Evolutionary conservation across 2,888 invertebrate species (phyloP).

Genomic region (Proisotoma minuta): DNA sequence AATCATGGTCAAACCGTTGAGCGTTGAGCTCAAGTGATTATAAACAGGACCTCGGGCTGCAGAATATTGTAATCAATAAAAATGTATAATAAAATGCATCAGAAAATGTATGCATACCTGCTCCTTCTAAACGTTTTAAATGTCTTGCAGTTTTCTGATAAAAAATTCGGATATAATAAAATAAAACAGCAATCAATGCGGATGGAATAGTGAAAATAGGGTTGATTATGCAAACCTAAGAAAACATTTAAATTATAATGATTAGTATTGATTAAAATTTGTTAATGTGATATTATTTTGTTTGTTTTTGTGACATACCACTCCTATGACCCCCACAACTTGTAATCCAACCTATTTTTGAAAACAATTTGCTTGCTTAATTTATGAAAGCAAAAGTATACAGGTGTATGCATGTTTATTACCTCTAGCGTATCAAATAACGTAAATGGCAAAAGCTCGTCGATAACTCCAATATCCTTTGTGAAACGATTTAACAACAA

Average conservation of each 20-base stretch:
- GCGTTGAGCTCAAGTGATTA: slow-evolving; percentile 45
- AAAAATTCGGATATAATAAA: slow-evolving; percentile 51
- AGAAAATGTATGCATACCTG: slow-evolving; percentile 49
- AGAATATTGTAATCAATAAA: slow-evolving; percentile 19
- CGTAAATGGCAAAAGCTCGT: slow-evolving; percentile 61
- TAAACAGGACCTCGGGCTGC: slow-evolving; percentile 55
- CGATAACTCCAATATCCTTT: slow-evolving; percentile 74
- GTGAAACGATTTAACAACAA: slow-evolving; percentile 68
- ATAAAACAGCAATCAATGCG: slow-evolving; percentile 51
- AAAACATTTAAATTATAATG: too few relatives aligned
- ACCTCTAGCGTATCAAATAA: slow-evolving; percentile 31
- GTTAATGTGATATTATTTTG: too few relatives aligned
- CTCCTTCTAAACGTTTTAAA: slow-evolving; percentile 54
- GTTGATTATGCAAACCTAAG: slow-evolving; percentile 34
- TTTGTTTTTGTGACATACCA: too few relatives aligned
- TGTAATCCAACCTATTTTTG: slow-evolving; percentile 48
- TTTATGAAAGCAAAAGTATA: not conserved
- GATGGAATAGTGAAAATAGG: slow-evolving; percentile 48
- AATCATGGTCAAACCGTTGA: slow-evolving; percentile 45
- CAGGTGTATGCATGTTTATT: slow-evolving; percentile 25
- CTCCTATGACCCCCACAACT: slow-evolving; percentile 46
- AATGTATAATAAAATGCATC: not conserved
- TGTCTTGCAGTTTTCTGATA: slow-evolving; percentile 54
- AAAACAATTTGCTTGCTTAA: not conserved
- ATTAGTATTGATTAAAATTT: too few relatives aligned